These are phyloP conservation scores for Hybognathus amarus DNA, from an alignment of 2,797 vertebrate species.

Conservation along the genomic window DNA sequence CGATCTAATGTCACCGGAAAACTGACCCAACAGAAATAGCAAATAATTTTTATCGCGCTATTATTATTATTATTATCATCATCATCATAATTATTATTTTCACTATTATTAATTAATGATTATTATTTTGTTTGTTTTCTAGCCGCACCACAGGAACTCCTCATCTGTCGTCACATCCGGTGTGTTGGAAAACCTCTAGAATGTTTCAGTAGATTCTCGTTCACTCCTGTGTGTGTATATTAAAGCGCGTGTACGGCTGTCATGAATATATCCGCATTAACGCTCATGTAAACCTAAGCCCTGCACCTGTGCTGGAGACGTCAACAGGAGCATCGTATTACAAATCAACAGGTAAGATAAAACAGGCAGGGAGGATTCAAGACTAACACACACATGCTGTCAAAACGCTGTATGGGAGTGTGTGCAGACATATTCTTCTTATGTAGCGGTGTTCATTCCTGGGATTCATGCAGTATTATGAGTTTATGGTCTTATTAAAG, in stretches of 20 bases:
- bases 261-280: neutral
- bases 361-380: no score
- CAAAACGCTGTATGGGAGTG: constrained; percentile 2
- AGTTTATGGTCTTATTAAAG: neutral
- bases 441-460: neutral
- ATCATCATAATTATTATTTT: neutral
- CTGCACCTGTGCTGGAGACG: neutral
- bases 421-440: neutral
- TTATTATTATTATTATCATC: neutral
- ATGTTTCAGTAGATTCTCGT: constrained; percentile 28
- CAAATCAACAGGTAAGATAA: constrained; percentile 31
- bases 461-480: neutral
- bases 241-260: constrained; percentile 11
- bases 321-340: neutral
- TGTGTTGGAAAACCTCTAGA: constrained; percentile 13
- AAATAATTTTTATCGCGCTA: neutral
- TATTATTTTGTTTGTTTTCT: neutral
- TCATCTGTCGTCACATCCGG: constrained; percentile 26
- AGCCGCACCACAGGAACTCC: neutral
- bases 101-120: no score
- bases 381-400: neutral
- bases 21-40: neutral
- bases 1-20: neutral
- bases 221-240: constrained; percentile 7
- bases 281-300: neutral